These are phyloP conservation scores for Mirza zaza DNA, from an alignment of 2,113 vertebrate species.

Conservation along the genomic window DNA sequence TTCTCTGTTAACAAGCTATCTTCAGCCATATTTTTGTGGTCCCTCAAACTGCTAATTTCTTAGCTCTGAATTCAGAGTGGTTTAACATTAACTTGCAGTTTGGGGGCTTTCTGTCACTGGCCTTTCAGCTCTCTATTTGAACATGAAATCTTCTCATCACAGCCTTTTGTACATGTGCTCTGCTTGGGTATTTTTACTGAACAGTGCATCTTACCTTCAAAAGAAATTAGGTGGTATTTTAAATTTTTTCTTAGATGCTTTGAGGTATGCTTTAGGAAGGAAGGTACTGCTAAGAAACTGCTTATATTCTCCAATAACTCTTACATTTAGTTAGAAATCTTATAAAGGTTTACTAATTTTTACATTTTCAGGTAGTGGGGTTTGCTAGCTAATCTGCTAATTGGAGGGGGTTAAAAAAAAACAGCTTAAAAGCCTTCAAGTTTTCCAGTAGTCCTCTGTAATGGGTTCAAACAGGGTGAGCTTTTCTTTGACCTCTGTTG, in stretches of 20 bases:
- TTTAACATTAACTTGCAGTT: neutral
- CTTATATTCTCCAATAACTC: slow-evolving; percentile 54
- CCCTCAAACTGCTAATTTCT: neutral
- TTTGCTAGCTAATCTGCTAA: slow-evolving; percentile 74
- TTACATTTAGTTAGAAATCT: slow-evolving; percentile 43
- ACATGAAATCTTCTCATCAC: neutral
- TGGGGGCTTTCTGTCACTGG: neutral
- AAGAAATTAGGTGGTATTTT: slow-evolving; percentile 57
- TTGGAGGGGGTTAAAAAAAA: neutral
- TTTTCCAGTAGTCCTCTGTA: neutral
- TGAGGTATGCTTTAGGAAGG: neutral
- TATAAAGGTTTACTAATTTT: slow-evolving; percentile 71
- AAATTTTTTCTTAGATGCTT: slow-evolving; percentile 35
- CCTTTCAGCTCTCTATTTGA: neutral
- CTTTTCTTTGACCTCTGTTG: slow-evolving; percentile 47
- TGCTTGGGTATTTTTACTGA: neutral
- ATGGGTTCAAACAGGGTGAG: neutral
- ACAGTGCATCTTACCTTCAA: neutral
- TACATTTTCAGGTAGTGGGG: slow-evolving; percentile 54
- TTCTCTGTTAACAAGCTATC: neutral
- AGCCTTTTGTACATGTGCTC: neutral
- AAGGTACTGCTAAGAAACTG: neutral
- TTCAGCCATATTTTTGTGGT: neutral
- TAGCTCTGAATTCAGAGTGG: neutral
- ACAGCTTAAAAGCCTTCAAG: neutral